Percentiles rank a stretch among this genome's conserved stretches.
These are phyloP conservation scores for Coecobrya sp. DNA, from an alignment of 2,888 invertebrate species.

Conservation along the genomic window DNA sequence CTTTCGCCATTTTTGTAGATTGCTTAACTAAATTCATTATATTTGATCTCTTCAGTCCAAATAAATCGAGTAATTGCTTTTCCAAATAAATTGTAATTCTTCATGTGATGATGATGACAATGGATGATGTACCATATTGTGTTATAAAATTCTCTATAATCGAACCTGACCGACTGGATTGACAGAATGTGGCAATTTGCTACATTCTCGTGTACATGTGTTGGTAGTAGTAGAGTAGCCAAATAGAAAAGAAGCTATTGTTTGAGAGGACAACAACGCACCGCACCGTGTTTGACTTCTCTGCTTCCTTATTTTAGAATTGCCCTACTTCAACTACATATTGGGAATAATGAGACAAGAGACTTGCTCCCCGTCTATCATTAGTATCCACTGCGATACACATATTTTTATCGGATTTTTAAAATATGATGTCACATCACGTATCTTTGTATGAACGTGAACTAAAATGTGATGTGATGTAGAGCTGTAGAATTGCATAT, in stretches of 20 bases:
- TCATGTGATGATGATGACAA: conserved; percentile 44
- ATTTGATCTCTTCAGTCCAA: conserved; percentile 62
- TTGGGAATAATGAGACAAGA: conserved; percentile 59
- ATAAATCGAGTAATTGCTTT: conserved; percentile 64
- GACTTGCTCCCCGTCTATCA: conserved; percentile 23
- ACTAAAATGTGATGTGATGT: neutral
- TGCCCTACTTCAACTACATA: conserved; percentile 76
- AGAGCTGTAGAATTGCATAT: too few relatives aligned
- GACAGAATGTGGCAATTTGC: conserved; percentile 60
- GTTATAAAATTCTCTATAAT: conserved; percentile 45
- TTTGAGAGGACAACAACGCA: conserved; percentile 28
- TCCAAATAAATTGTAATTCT: conserved; percentile 71
- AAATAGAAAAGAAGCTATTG: conserved; percentile 26
- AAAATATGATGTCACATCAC: conserved; percentile 37
- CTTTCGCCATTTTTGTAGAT: neutral
- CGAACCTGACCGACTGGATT: conserved; percentile 59
- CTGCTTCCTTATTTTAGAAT: conserved; percentile 79
- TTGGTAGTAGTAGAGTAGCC: conserved; percentile 23
- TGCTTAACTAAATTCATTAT: neutral
- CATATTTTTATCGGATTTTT: conserved; percentile 64
- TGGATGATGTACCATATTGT: conserved; percentile 38
- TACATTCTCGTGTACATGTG: neutral
- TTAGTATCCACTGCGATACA: conserved; percentile 22
- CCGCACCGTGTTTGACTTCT: conserved; percentile 44
- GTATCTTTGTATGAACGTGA: neutral